Conservation (phyloP, 2,797 vertebrate species). For the Eutrigla gurnardus region DNA sequence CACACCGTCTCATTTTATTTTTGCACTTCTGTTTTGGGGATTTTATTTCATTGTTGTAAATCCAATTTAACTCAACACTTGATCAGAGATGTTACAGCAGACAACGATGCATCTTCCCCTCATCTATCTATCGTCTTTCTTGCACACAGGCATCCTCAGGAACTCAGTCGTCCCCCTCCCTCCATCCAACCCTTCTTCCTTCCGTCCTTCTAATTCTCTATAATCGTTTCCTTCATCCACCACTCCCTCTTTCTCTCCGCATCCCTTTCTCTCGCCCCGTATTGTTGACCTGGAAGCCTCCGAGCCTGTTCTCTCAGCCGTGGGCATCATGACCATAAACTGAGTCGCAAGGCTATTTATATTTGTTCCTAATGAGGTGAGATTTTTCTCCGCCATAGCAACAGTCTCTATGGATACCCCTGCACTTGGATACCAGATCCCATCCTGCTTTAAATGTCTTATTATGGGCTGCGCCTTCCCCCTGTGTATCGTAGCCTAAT, state of each 20-base stretch:
- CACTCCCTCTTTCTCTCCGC: conserved; percentile 39
- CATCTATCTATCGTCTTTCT: conserved; percentile 32
- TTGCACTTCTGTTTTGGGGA: conserved; percentile 7
- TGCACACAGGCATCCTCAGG: conserved; percentile 16
- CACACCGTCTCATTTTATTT: conserved; percentile 30
- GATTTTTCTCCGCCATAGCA: conserved; percentile 83
- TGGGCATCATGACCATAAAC: conserved; percentile 77
- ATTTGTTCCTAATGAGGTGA: conserved; percentile 85
- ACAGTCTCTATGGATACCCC: conserved; percentile 86
- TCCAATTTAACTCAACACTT: background rate
- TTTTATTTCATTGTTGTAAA: conserved; percentile 15
- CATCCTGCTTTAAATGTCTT: conserved; percentile 80
- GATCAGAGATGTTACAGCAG: conserved; percentile 23
- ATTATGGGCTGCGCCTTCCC: conserved; percentile 77
- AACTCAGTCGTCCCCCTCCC: conserved; percentile 37
- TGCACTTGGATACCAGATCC: conserved; percentile 81
- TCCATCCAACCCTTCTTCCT: conserved; percentile 27
- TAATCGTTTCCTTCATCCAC: conserved; percentile 43
- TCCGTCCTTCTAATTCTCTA: conserved; percentile 49
- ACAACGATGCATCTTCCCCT: conserved; percentile 27
- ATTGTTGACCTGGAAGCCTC: conserved; percentile 69
- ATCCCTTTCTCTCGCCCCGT: conserved; percentile 43
- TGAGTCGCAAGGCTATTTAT: conserved; percentile 81
- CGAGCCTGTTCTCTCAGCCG: conserved; percentile 67
- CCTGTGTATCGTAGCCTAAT: conserved; percentile 74